phyloP scores from a whole-genome alignment of 2,797 vertebrate species.

The Ciconia nigra region DNA sequence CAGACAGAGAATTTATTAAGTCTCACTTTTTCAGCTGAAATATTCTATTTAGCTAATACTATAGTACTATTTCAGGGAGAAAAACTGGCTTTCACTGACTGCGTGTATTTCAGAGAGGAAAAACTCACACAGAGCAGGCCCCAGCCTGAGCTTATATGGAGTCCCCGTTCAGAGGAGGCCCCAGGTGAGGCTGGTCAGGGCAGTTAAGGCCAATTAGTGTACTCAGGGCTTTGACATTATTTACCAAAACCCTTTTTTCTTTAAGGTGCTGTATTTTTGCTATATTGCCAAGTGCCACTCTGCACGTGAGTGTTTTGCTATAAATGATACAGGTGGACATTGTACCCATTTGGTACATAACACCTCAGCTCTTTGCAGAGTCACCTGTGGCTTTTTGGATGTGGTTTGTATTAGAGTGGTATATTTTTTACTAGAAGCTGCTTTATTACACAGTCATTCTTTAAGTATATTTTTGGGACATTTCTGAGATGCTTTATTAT shows the following conservation, averaged over 20 bases:
- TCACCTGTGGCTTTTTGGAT: rapidly evolving
- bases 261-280: background rate
- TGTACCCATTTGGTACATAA: rapidly evolving
- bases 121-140: too few species aligned
- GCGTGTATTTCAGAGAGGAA: too few species aligned
- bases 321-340: too few species aligned
- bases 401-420: rapidly evolving
- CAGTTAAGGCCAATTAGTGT: background rate
- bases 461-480: rapidly evolving
- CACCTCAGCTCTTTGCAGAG: rapidly evolving
- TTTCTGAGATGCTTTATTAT: rapidly evolving
- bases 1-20: too few species aligned
- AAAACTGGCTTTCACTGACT: too few species aligned
- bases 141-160: background rate
- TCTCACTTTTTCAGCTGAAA: too few species aligned
- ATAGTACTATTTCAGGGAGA: too few species aligned
- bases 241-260: rapidly evolving
- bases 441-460: rapidly evolving
- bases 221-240: background rate
- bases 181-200: background rate
- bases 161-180: rapidly evolving
- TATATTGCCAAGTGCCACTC: rapidly evolving
- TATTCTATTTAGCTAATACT: too few species aligned
- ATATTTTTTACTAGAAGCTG: rapidly evolving
- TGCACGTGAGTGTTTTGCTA: rapidly evolving